These are phyloP conservation scores for Drosophila kanapiae DNA, from an alignment of 1,140 invertebrate genomes.

Conservation along the genomic window DNA sequence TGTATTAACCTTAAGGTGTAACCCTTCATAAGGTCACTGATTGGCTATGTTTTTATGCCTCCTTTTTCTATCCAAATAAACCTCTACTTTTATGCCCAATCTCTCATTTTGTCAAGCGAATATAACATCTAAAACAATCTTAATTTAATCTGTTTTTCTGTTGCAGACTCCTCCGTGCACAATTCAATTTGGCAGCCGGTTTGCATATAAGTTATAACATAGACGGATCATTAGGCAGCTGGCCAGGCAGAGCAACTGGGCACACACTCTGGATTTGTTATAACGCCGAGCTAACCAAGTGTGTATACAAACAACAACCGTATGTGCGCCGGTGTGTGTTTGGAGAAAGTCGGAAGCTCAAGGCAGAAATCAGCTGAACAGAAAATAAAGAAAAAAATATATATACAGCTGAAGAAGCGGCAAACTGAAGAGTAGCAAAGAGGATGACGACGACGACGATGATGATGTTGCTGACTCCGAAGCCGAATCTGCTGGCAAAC, in stretches of 20 bases:
- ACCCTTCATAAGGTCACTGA: no score
- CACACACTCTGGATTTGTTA: constrained; percentile 76
- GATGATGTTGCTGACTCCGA: constrained; percentile 28
- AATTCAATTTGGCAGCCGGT: constrained; percentile 76
- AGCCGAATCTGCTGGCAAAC: constrained; percentile 36
- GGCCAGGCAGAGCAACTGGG: constrained; percentile 55
- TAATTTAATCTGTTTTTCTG: no score
- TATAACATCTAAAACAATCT: neutral
- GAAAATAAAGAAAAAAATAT: constrained; percentile 2
- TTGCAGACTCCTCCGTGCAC: constrained; percentile 43
- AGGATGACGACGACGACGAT: constrained; percentile 39
- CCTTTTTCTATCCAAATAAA: neutral
- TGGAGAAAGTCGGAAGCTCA: constrained; percentile 80
- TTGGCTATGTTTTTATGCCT: no score
- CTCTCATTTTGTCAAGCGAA: neutral
- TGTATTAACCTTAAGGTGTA: no score
- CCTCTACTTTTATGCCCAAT: neutral
- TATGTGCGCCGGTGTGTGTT: constrained; percentile 42
- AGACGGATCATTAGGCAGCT: constrained; percentile 77
- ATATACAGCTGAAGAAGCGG: constrained; percentile 67
- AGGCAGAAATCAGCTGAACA: constrained; percentile 54
- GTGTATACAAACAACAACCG: constrained; percentile 1
- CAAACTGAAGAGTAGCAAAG: constrained; percentile 41
- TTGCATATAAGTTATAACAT: constrained; percentile 70
- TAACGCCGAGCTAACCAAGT: constrained; percentile 58